A percentile compares a stretch with the other conserved stretches of the same genome.
Conservation (phyloP, 2,797 vertebrate species). For the Syndactyla subalaris region DNA sequence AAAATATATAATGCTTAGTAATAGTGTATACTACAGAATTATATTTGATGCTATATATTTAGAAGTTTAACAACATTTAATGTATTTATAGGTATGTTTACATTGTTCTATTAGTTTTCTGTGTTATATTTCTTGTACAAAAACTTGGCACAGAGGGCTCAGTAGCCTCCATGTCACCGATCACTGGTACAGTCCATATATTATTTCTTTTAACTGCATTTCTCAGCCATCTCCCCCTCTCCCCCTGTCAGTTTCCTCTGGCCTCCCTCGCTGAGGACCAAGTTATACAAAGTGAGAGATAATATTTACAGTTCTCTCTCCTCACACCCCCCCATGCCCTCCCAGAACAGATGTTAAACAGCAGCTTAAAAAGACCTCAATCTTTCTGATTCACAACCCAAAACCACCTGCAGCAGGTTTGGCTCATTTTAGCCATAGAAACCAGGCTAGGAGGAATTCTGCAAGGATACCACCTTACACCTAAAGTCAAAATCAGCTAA, state of each 20-base stretch:
- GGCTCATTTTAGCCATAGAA: neutral
- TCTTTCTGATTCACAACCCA: neutral
- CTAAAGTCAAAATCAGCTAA: neutral
- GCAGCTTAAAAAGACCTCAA: neutral
- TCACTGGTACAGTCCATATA: neutral
- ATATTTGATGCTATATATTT: neutral
- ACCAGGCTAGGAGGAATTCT: neutral
- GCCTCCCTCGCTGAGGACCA: neutral
- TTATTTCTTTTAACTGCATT: neutral
- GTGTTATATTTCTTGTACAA: neutral
- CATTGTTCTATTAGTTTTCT: neutral
- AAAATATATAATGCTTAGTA: neutral
- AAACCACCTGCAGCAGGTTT: neutral
- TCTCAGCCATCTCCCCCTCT: neutral
- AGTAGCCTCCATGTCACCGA: constrained; percentile 10
- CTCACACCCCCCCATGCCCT: too few relatives aligned
- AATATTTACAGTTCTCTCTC: neutral
- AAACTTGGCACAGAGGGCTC: constrained; percentile 35
- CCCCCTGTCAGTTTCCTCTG: neutral
- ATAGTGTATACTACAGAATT: neutral
- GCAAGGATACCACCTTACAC: too few relatives aligned
- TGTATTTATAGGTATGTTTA: neutral
- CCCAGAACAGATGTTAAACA: neutral
- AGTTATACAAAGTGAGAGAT: neutral
- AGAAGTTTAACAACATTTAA: neutral